These are phyloP conservation scores for Drosophila aff. DNA, from an alignment of 1,140 invertebrate species.

Conservation along the genomic window DNA sequence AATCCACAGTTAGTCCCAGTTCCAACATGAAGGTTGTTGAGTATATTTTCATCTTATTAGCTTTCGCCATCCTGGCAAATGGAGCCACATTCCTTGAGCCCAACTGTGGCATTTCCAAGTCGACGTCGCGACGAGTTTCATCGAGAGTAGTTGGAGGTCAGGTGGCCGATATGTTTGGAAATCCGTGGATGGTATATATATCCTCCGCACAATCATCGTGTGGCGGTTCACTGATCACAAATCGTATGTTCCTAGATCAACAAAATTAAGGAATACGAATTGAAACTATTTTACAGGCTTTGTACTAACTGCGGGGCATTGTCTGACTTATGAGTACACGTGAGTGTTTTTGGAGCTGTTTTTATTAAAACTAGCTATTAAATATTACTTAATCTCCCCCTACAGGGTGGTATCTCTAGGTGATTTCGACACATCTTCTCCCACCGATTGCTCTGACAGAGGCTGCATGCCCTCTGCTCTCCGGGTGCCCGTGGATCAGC, in stretches of 20 bases:
- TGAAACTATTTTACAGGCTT: neutral
- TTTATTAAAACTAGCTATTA: too few species aligned
- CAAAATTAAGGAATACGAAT: neutral
- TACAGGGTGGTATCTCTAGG: neutral
- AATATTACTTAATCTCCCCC: neutral
- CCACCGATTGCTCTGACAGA: neutral
- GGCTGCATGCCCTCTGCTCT: neutral
- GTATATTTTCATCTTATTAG: neutral
- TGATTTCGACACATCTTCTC: neutral
- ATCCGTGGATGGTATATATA: conserved; percentile 1
- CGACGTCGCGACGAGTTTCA: neutral
- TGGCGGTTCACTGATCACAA: neutral
- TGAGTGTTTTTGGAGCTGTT: neutral
- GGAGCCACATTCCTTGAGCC: neutral
- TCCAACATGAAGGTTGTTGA: neutral
- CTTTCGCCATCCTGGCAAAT: neutral
- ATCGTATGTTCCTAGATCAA: neutral
- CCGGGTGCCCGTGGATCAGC: neutral
- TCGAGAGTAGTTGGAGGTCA: neutral
- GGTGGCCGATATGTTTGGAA: neutral
- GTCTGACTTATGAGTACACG: neutral
- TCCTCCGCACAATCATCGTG: neutral
- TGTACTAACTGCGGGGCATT: neutral
- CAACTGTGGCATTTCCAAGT: neutral
- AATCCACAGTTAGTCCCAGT: neutral